phyloP scores from a whole-genome alignment of 1,140 invertebrate species.

The Ceratosolen fusciceps region DNA sequence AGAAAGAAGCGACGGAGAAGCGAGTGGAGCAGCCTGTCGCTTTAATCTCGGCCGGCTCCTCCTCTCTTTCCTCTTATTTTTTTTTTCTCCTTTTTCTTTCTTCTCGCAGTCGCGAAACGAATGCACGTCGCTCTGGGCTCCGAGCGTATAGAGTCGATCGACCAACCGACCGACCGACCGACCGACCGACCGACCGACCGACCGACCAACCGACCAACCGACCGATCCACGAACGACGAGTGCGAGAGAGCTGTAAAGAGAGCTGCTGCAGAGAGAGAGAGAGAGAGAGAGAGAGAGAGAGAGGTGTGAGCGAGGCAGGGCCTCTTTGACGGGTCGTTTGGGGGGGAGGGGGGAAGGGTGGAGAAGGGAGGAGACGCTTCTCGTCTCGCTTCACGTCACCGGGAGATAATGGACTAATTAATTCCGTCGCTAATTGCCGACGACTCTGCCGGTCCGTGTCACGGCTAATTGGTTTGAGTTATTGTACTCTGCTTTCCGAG shows the following conservation, averaged over 20 bases:
- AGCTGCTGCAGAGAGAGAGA: background rate
- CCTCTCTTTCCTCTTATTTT: too few relatives aligned
- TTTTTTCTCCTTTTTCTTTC: slow-evolving; percentile 49
- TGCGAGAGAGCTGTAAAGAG: background rate
- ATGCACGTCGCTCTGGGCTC: slow-evolving; percentile 41
- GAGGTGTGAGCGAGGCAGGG: background rate
- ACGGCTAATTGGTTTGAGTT: slow-evolving; percentile 64
- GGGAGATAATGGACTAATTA: slow-evolving; percentile 66
- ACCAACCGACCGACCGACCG: background rate
- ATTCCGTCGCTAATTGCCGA: slow-evolving; percentile 65
- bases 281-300: background rate
- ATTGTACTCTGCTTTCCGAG: slow-evolving; percentile 54
- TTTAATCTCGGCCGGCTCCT: slow-evolving; percentile 25
- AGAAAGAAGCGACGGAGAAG: background rate
- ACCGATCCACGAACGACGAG: too few relatives aligned
- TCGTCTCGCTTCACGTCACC: slow-evolving; percentile 51
- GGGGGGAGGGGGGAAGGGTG: background rate
- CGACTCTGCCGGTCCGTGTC: slow-evolving; percentile 56
- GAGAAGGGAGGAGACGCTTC: slow-evolving; percentile 37
- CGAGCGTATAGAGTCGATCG: background rate
- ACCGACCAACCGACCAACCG: background rate
- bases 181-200: background rate
- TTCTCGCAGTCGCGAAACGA: slow-evolving; percentile 43
- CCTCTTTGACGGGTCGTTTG: background rate
- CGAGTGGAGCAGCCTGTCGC: slow-evolving; percentile 1